Evolutionary conservation across 2,888 invertebrate genomes (phyloP).

Genomic region (Pyrochroa serraticornis): DNA sequence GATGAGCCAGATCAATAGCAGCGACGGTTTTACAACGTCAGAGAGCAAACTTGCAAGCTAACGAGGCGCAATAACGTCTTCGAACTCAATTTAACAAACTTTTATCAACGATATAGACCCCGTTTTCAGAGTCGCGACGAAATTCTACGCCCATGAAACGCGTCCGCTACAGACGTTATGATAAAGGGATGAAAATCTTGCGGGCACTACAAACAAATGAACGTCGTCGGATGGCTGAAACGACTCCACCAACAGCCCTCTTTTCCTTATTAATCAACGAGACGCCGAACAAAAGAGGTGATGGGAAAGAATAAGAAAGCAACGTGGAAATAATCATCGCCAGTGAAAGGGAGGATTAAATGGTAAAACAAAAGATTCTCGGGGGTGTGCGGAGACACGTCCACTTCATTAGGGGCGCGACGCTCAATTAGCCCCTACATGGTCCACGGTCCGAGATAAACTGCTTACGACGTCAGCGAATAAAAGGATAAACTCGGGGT

Average conservation of each 20-base stretch:
- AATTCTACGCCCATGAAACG: no score
- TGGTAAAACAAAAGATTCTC: conserved; percentile 25
- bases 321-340: conserved; percentile 15
- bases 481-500: conserved; percentile 20
- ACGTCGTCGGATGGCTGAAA: conserved; percentile 3
- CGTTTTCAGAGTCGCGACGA: not conserved
- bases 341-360: conserved; percentile 3
- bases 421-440: conserved; percentile 38
- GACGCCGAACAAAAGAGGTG: conserved; percentile 7
- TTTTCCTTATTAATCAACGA: conserved; percentile 21
- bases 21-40: conserved; percentile 5
- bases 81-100: conserved; percentile 26
- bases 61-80: conserved; percentile 26
- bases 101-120: conserved; percentile 20
- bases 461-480: conserved; percentile 37
- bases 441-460: conserved; percentile 35
- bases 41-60: conserved; percentile 16
- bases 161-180: no score
- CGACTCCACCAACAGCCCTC: not conserved
- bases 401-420: conserved; percentile 28
- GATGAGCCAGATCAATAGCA: conserved; percentile 14
- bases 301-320: conserved; percentile 7
- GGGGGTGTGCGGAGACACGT: conserved; percentile 19
- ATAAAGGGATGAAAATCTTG: no score
- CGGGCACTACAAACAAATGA: conserved; percentile 18